Conservation (phyloP, 2,113 vertebrate species). For the Verasper variegatus region DNA sequence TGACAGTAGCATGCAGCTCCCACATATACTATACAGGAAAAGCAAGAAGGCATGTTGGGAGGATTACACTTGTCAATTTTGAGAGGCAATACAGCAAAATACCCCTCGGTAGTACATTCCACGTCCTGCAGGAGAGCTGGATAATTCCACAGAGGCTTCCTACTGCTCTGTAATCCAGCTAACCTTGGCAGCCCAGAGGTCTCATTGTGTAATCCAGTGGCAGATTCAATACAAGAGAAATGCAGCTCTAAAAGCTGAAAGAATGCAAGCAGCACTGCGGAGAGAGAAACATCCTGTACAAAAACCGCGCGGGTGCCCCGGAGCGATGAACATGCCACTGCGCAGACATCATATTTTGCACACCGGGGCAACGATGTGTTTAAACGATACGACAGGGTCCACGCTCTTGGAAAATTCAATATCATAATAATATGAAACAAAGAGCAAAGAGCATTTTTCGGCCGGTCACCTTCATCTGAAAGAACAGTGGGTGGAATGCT, state of each 20-base stretch:
- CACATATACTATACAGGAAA: conserved; percentile 16
- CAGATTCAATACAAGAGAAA: conserved; percentile 59
- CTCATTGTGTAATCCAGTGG: conserved; percentile 64
- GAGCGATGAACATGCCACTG: conserved; percentile 40
- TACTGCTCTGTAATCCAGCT: conserved; percentile 65
- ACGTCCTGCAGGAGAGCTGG: conserved; percentile 50
- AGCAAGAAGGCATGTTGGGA: conserved; percentile 42
- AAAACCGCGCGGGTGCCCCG: conserved; percentile 30
- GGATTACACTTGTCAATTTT: conserved; percentile 67
- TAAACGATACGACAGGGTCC: conserved; percentile 30
- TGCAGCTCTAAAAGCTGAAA: conserved; percentile 45
- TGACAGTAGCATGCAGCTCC: conserved; percentile 31
- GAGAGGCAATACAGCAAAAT: conserved; percentile 57
- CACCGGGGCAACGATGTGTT: conserved; percentile 48
- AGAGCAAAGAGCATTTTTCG: conserved; percentile 34
- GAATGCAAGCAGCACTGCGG: conserved; percentile 40
- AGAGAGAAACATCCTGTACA: conserved; percentile 36
- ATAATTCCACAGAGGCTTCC: conserved; percentile 57
- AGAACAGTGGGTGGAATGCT: conserved; percentile 50
- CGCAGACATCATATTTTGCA: conserved; percentile 43
- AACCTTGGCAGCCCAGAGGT: conserved; percentile 66
- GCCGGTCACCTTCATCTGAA: conserved; percentile 14
- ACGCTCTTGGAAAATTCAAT: conserved; percentile 49
- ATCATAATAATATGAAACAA: conserved; percentile 55
- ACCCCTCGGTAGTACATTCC: conserved; percentile 56